Base-by-base conservation (phyloP, 2,888 invertebrate genomes). In the Erebia ligea region DNA sequence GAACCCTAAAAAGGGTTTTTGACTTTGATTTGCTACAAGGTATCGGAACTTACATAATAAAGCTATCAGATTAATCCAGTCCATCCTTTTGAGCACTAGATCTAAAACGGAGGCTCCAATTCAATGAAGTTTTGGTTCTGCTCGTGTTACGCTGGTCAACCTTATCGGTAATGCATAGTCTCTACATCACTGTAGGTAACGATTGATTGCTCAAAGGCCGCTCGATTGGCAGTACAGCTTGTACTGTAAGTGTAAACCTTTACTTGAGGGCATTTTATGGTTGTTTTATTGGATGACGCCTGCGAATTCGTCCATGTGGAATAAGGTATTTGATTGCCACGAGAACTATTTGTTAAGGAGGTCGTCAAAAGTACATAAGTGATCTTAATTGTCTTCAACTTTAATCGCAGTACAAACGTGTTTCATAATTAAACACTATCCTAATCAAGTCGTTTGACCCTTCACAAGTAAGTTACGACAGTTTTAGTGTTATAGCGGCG, bases 381-480 rank as follows among this genome's bases (percentile, higher is more conserved):
- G 17, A 52, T 9, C 34, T 34, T 19, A 19, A 17, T 19, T 52
- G 34, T 34, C 34, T 52, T 52, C 52, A 6, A 17, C 8, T 52
- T 52, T 52, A 17, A 52, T 52, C 17, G 17, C 52, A 17, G 21
- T 21, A 56, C 21, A 11, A 21, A 48, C 1, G 48, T 15, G 48
- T 45, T 62, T 48, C 13, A 21, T 62, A 62, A 62, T 62, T 62
- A 62, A 48, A 21, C 8, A 21, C 45, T 17, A 61, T 42, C 45
- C 61, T 48, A 21, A 21, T 19, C 19, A 48, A 62, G 62, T 48
- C 19, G 62, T 62, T 48, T 62, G 62, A 62, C 62, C 62, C 62
- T 48, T 21, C 21, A 21, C 11, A 8, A 13, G 62, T 48, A 48
- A 62, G 45, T 62, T 62, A 62, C 48, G 62, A 15, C 19, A 15